A percentile compares a stretch with the other conserved stretches of the same genome.
These are phyloP conservation scores for Spongilla lacustris DNA, from an alignment of 37 sponge, comb jelly and placozoan species.

Conservation along the genomic window DNA sequence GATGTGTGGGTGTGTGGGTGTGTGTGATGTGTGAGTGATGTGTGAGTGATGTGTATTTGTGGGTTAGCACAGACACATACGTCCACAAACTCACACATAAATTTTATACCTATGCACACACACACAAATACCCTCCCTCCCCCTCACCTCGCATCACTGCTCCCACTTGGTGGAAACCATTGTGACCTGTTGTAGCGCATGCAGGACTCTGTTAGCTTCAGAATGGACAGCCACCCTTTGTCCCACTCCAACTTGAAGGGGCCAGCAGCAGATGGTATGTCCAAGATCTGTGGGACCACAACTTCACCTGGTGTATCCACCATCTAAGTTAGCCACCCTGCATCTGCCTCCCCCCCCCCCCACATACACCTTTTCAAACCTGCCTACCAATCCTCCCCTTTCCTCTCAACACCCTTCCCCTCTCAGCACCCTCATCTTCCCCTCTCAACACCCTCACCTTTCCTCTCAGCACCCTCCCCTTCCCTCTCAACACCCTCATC, in stretches of 20 bases:
- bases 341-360: neutral
- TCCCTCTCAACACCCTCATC: neutral
- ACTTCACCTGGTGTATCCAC: neutral
- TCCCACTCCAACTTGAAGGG: constrained; percentile 78
- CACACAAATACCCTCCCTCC: neutral
- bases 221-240: constrained; percentile 86
- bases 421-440: constrained; percentile 12
- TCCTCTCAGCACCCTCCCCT: neutral
- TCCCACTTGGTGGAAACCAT: constrained; percentile 42
- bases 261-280: constrained; percentile 21
- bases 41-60: too few species aligned
- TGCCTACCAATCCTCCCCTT: neutral
- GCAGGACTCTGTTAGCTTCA: constrained; percentile 54
- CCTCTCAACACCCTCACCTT: neutral
- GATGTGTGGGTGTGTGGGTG: constrained; percentile 17
- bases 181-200: constrained; percentile 30
- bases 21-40: neutral
- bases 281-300: constrained; percentile 28
- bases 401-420: too few species aligned
- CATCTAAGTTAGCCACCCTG: neutral
- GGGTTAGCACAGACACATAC: too few species aligned
- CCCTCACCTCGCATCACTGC: constrained; percentile 6
- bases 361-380: neutral
- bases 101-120: neutral
- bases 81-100: too few species aligned